phyloP scores from a whole-genome alignment of 23 tunicate species.

The Phallusia fumigata region DNA sequence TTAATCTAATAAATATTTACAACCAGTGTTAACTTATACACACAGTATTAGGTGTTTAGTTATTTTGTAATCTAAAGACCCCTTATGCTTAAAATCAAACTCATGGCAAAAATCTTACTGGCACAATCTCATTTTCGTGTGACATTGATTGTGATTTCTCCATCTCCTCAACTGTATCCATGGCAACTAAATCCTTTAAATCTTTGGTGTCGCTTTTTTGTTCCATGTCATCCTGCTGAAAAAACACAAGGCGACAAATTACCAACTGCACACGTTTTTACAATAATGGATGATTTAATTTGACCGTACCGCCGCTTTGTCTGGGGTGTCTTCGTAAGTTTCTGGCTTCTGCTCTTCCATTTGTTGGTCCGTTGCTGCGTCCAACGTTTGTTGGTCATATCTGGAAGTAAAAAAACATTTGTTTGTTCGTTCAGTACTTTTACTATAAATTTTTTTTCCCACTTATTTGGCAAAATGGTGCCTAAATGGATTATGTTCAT shows the following conservation, averaged over 20 bases:
- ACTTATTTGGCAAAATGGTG: no score
- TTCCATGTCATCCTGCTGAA: slow-evolving; percentile 30
- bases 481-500: no score
- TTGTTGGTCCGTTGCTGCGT: slow-evolving; percentile 85
- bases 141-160: background rate
- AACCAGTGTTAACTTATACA: no score
- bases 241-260: background rate
- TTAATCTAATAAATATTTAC: no score
- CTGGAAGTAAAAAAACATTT: slow-evolving; percentile 11
- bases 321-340: slow-evolving; percentile 38
- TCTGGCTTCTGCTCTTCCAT: slow-evolving; percentile 26
- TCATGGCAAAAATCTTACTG: no score
- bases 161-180: slow-evolving; percentile 1
- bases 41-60: no score
- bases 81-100: no score
- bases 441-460: no score
- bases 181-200: slow-evolving; percentile 1
- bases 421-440: no score
- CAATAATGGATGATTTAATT: background rate
- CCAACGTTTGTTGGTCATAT: slow-evolving; percentile 58
- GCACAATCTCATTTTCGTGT: background rate
- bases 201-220: background rate
- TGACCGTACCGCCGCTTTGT: slow-evolving; percentile 17
- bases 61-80: no score
- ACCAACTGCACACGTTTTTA: background rate